Evolutionary conservation across 2,797 vertebrate genomes (phyloP), one percentile per base, ranked within the genome.

Genomic region (Argentina silus): DNA sequence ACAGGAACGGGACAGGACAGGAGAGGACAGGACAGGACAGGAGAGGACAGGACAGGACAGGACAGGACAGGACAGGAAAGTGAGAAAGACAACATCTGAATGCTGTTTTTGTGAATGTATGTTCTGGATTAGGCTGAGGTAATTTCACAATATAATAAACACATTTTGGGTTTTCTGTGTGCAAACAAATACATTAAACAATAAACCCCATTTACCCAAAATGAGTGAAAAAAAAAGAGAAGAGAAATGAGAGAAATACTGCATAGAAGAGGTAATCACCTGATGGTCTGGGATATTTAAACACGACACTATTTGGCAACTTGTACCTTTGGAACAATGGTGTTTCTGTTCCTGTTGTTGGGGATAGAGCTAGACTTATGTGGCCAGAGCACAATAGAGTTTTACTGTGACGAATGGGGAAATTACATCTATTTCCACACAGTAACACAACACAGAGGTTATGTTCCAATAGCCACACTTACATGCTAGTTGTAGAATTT

Each of bases 1-100:
- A 3, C 73, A 69, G 83, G 56, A 63, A 36, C 27, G 4, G 27
- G 27, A 36, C 27, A 36, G 27, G 27, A 36, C 2, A 36, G 27
- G 27, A 36, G 27, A 36, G 27, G 27, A 36, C 2, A 36, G 27
- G 27, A 36, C 50, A 67, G 56, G 0, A 61, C 64, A 9, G 12
- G 8, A 56, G 56, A 47, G 27, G 43, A 57, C 12, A 56, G 17
- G 27, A 4, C 53, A 67, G 56, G 0, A 61, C 64, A 9, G 12
- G 8, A 56, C 56, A 47, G 27, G 43, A 57, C 10, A 56, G 17
- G 8, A 56, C 60, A 47, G 27, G 43, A 57, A n/a, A 56, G 17
- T 36, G 3, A 42, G 42, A 78, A 15, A 71, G 55, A 15, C 0
- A 10, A 8, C 8, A 9, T 9, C 21, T 19, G 55, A n/a, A n/a